Evolutionary conservation across 2,888 invertebrate genomes (phyloP), one percentile per base, ranked within the genome.

Genomic region (Diarsia brunnea): DNA sequence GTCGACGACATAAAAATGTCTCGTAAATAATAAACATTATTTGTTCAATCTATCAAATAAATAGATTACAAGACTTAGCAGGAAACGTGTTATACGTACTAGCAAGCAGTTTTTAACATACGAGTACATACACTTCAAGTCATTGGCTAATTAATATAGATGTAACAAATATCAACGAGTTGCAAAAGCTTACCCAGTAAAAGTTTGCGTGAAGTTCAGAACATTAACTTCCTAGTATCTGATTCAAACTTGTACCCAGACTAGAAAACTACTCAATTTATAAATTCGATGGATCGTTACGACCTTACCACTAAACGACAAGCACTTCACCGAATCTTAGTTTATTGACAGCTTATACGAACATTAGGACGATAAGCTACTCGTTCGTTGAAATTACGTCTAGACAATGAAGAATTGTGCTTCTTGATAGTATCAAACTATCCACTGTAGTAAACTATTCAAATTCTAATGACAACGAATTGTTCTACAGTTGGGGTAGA

Each of bases 371-470:
- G 84, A 83, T 84, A 87, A 88, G 71, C 69, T 78, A 78, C 78
- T 84, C 78, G 79, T 88, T 87, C 79, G 77, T 85, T 82, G 75
- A 74, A 78, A 80, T 80, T 69, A 65, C 69, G 88, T 90, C 89
- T 89, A 89, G 89, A 90, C 88, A 61, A 60, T 84, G 78, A 79
- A 76, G 78, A 82, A 84, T 73, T 51, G 45, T 60, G 38, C 31
- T 74, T 53, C 55, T 47, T 55, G 43, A 73, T 60, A 51, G 51
- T n/a, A 69, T 66, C 47, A 21, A 72, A 31, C n/a, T 45, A 55
- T 73, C 45, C 11, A 45, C n/a, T 55, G 49, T 58, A 70, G 60
- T 49, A 60, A 69, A 72, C 61, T 72, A 78, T 68, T 76, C 19
- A 66, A 77, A 81, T 78, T 74, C 49, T 76, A 84, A 84, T 70